Evolutionary conservation across 2,888 invertebrate genomes (phyloP).

Genomic region (Mimachlamys varia): DNA sequence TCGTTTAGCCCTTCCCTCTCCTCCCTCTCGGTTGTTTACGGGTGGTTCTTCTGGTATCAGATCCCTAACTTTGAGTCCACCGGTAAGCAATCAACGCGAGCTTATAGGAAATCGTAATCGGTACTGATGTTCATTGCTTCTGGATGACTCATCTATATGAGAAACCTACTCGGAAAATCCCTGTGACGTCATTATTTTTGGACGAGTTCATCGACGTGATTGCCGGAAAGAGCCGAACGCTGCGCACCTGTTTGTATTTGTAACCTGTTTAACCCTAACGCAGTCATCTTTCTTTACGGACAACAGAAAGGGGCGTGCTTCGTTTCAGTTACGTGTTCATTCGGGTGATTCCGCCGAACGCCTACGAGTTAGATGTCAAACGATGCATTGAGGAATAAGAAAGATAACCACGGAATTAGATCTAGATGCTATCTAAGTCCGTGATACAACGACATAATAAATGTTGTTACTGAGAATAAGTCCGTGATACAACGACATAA

Average conservation of each 20-base stretch:
- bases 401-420: no score
- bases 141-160: constrained; percentile 77
- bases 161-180: constrained; percentile 77
- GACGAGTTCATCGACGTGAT: constrained; percentile 38
- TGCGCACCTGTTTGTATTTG: constrained; percentile 46
- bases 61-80: constrained; percentile 48
- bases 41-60: constrained; percentile 46
- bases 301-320: neutral
- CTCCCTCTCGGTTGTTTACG: constrained; percentile 49
- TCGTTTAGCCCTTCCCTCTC: constrained; percentile 50
- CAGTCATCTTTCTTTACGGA: neutral
- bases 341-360: neutral
- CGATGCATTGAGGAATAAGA: no score
- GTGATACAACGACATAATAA: no score
- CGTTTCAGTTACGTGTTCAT: neutral
- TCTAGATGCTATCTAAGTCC: no score
- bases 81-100: constrained; percentile 58
- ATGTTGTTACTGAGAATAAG: no score
- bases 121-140: constrained; percentile 75
- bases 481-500: no score
- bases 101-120: constrained; percentile 64
- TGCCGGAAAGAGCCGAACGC: constrained; percentile 46
- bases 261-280: neutral
- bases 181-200: constrained; percentile 73
- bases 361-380: neutral